Conservation (phyloP, 2,888 invertebrate genomes). For the Diabrotica balteata region DNA sequence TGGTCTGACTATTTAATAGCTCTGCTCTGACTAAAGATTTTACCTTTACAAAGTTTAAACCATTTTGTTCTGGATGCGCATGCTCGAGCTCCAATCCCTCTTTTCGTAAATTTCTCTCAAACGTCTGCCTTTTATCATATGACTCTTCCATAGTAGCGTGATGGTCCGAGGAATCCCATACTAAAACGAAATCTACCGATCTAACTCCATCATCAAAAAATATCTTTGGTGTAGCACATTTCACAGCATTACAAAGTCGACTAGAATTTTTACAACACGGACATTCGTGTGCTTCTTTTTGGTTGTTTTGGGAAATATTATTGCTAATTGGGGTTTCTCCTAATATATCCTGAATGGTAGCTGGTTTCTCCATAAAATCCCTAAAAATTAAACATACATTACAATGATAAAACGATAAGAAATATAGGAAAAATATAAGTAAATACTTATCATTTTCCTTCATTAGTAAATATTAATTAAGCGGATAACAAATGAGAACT, state of each 20-base stretch:
- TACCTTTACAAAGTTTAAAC: slow-evolving; percentile 82
- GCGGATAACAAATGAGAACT: too few relatives aligned
- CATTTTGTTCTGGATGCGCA: slow-evolving; percentile 70
- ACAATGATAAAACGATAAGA: too few relatives aligned
- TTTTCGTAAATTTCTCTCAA: slow-evolving; percentile 73
- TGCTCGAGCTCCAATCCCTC: slow-evolving; percentile 80
- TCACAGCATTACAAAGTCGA: slow-evolving; percentile 36
- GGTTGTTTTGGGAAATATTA: background rate
- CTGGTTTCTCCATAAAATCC: slow-evolving; percentile 9
- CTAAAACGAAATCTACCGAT: slow-evolving; percentile 80
- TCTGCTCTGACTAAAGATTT: background rate
- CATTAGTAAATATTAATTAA: too few relatives aligned
- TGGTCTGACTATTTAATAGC: too few relatives aligned
- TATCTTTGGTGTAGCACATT: slow-evolving; percentile 64
- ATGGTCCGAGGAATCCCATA: slow-evolving; percentile 72
- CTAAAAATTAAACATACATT: background rate
- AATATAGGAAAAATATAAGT: too few relatives aligned
- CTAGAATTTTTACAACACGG: slow-evolving; percentile 32
- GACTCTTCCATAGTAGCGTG: slow-evolving; percentile 60
- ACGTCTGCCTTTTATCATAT: slow-evolving; percentile 65
- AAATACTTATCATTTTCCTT: too few relatives aligned
- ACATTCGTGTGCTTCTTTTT: background rate
- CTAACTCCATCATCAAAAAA: slow-evolving; percentile 75
- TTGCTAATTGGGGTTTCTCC: slow-evolving; percentile 3
- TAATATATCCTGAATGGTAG: slow-evolving; percentile 1